These are phyloP conservation scores for Pycnomerus fuliginosus DNA, from an alignment of 2,888 invertebrate genomes.

Conservation along the genomic window DNA sequence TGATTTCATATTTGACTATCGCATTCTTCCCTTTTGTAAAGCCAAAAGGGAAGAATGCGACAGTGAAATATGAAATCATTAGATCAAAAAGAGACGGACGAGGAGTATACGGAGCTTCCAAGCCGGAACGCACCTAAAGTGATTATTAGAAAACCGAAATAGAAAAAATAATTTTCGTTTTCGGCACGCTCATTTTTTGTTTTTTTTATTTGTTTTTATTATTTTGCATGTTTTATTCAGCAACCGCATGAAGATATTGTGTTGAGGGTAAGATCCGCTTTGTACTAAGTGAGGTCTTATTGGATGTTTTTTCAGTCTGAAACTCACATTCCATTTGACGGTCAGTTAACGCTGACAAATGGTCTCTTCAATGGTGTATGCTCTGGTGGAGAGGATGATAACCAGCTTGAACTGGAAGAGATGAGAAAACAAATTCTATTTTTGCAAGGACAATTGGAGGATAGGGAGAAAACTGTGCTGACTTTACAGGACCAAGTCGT, in stretches of 20 bases:
- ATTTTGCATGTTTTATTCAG: conserved; percentile 51
- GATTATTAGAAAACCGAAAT: too few species aligned
- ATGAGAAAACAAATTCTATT: conserved; percentile 80
- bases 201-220: conserved; percentile 32
- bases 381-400: conserved; percentile 49
- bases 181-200: conserved; percentile 20
- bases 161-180: too few species aligned
- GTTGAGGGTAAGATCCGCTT: conserved; percentile 65
- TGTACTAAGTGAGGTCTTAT: conserved; percentile 8
- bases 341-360: conserved; percentile 56
- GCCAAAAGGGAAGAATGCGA: too few species aligned
- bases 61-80: too few species aligned
- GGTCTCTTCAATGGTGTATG: conserved; percentile 64
- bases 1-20: too few species aligned
- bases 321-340: conserved; percentile 87
- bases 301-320: conserved; percentile 64
- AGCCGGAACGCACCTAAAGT: too few species aligned
- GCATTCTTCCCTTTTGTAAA: too few species aligned
- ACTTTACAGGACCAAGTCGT: conserved; percentile 76
- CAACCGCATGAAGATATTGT: conserved; percentile 70
- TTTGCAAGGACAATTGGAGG: conserved; percentile 84
- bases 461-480: conserved; percentile 80
- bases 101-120: too few species aligned
- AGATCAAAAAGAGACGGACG: too few species aligned
- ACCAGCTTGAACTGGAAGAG: conserved; percentile 68